Evolutionary conservation across 2,888 invertebrate genomes (phyloP), one percentile per base, ranked within the genome.

Genomic region (Cantharis nigra): DNA sequence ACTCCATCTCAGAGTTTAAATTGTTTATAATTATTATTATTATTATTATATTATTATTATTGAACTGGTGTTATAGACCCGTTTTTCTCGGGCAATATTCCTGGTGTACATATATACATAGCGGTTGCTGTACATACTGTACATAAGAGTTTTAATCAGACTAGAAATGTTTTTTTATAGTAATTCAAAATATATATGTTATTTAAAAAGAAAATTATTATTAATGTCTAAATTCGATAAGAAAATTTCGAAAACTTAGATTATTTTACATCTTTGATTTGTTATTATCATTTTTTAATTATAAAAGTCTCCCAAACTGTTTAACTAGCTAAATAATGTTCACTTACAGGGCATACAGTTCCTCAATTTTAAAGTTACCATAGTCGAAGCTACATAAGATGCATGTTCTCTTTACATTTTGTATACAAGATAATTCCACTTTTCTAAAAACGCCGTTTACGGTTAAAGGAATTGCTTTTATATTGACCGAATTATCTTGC

Each of bases 101-200:
- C 86, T 86, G 81, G 73, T 87, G 86, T 87, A 87, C 77, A 86
- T 86, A 86, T 79, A 82, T 79, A 81, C 76, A 83, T 84, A 83
- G 84, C 85, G 81, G 82, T 85, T 84, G 83, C 79, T 88, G 87
- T 87, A 86, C 82, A 87, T 86, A 87, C 75, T 88, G 88, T 88
- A 88, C 80, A 83, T 82, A 83, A 83, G 83, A 85, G 85, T 85
- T 87, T 87, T 88, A 87, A 86, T 84, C 86, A 86, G 85, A 82
- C 83, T 85, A 80, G 74, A 76, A 79, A 80, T 70, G 69, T 79
- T 76, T 75, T 78, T 78, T 76, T 77, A 80, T 80, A 80, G 82
- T 80, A 82, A 79, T 81, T 80, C 77, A 16, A 49, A 49, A 49
- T 49, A 78, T 81, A 81, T 81, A 80, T 80, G 80, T 81, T 80